Evolutionary conservation across 2,797 vertebrate genomes (phyloP).

Genomic region (Neopelma chrysocephalum): DNA sequence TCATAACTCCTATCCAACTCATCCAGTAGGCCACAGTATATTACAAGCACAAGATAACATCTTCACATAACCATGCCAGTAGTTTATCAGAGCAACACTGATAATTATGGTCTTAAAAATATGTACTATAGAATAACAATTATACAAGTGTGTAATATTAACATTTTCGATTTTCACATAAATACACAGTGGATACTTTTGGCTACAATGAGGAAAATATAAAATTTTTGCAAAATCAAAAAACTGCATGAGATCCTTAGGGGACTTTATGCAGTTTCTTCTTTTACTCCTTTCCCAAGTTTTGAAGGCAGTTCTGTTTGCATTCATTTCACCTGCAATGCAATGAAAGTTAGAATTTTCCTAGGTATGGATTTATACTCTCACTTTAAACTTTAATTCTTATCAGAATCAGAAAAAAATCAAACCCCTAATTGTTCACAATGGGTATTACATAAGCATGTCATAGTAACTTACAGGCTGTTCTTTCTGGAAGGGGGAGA

Average conservation of each 20-base stretch:
- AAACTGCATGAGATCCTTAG: not conserved
- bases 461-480: not conserved
- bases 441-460: not conserved
- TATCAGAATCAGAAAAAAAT: not conserved
- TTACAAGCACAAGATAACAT: not conserved
- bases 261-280: not conserved
- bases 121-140: not conserved
- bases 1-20: not conserved
- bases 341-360: not conserved
- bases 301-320: not conserved
- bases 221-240: not conserved
- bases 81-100: not conserved
- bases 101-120: not conserved
- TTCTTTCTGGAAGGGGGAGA: not conserved
- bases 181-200: not conserved
- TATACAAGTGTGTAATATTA: not conserved
- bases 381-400: not conserved
- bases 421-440: not conserved
- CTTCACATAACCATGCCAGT: not conserved
- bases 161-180: not conserved
- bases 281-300: not conserved
- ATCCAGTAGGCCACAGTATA: not conserved
- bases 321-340: not conserved
- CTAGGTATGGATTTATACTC: not conserved
- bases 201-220: not conserved